phyloP scores from a whole-genome alignment of 2,888 invertebrate species.

The Cactoblastis cactorum region DNA sequence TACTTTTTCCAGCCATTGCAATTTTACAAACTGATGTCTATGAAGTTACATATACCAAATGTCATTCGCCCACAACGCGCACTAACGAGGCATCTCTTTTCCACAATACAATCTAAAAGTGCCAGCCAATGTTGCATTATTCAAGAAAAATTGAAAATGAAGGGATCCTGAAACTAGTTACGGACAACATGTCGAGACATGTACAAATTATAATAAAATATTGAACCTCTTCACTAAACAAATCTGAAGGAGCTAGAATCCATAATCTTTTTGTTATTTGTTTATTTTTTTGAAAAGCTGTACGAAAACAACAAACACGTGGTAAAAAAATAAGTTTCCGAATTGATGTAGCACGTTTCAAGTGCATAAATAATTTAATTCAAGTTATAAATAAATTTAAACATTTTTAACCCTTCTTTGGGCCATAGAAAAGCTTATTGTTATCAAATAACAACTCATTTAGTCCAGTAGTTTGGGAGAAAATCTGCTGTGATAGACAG shows the following conservation, averaged over 20 bases:
- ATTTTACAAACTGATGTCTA: too few species aligned
- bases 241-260: conserved; percentile 26
- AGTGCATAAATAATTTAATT: too few species aligned
- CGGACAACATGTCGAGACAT: conserved; percentile 55
- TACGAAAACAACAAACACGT: neutral
- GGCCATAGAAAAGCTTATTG: too few species aligned
- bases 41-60: too few species aligned
- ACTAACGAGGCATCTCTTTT: conserved; percentile 54
- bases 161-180: conserved; percentile 54
- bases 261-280: neutral
- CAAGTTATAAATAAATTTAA: too few species aligned
- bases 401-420: too few species aligned
- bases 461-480: too few species aligned
- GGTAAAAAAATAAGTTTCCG: too few species aligned
- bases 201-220: conserved; percentile 64
- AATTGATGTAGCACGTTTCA: too few species aligned
- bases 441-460: too few species aligned
- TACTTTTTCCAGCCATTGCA: too few species aligned
- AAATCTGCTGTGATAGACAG: too few species aligned
- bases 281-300: neutral
- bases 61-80: conserved; percentile 27
- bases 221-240: conserved; percentile 39
- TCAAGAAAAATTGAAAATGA: conserved; percentile 67
- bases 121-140: conserved; percentile 57
- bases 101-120: conserved; percentile 49